Conservation (phyloP, 2,888 invertebrate species). For the Cistogaster globosa region DNA sequence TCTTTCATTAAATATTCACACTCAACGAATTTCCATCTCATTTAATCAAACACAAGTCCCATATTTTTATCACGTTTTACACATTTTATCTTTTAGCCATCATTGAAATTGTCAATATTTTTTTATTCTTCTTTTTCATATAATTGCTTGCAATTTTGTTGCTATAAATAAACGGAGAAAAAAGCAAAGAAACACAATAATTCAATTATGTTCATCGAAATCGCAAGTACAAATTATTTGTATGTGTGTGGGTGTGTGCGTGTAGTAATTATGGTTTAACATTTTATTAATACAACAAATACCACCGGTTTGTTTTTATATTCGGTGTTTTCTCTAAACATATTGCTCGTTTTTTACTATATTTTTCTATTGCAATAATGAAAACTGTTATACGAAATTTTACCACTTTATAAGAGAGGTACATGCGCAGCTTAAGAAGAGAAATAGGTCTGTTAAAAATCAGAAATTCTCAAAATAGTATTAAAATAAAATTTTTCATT, state of each 20-base stretch:
- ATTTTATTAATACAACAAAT: conserved; percentile 41
- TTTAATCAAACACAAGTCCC: background rate
- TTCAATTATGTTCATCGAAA: conserved; percentile 37
- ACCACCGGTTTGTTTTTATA: conserved; percentile 13
- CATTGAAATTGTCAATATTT: conserved; percentile 26
- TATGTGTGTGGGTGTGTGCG: background rate
- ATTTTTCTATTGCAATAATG: background rate
- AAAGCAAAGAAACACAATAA: conserved; percentile 29
- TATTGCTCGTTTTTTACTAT: background rate
- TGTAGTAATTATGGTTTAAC: conserved; percentile 31
- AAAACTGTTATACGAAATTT: conserved; percentile 38
- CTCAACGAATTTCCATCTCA: too few species aligned
- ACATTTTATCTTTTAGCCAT: background rate
- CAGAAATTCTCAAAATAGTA: too few species aligned
- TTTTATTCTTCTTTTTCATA: conserved; percentile 2
- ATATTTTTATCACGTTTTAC: background rate
- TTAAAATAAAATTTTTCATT: too few species aligned
- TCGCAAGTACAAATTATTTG: conserved; percentile 30
- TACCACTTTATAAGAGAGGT: background rate
- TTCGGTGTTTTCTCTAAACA: background rate
- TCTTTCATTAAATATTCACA: too few species aligned
- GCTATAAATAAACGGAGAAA: background rate
- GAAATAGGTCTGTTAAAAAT: too few species aligned
- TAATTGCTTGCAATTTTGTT: conserved; percentile 24
- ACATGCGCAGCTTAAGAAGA: too few species aligned